These are phyloP conservation scores for Platycnemis pennipes DNA, from an alignment of 2,888 invertebrate genomes.

Conservation along the genomic window DNA sequence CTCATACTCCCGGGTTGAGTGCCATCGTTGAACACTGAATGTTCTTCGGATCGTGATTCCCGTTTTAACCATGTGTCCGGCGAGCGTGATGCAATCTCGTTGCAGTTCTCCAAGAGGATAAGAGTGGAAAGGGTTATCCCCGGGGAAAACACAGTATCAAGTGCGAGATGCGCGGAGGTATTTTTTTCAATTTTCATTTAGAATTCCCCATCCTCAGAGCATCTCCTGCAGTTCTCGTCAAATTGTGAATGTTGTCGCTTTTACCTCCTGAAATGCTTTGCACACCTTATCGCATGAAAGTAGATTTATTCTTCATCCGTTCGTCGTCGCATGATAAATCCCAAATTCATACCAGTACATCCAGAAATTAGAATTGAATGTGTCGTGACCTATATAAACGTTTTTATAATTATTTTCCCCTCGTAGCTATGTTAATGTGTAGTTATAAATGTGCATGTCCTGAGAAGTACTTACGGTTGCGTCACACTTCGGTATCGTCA, in stretches of 20 bases:
- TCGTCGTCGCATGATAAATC: neutral
- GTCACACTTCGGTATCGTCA: neutral
- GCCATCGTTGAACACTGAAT: neutral
- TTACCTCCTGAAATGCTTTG: neutral
- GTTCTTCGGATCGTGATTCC: constrained; percentile 11
- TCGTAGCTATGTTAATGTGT: neutral
- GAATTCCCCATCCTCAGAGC: neutral
- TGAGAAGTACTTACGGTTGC: neutral
- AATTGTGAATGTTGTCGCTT: neutral
- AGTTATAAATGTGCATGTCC: neutral
- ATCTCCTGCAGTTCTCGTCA: neutral
- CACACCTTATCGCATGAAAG: neutral
- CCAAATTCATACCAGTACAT: neutral
- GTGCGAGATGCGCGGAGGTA: neutral
- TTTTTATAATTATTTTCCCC: neutral
- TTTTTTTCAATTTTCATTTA: neutral
- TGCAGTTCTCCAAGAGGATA: constrained; percentile 37
- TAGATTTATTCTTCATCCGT: neutral
- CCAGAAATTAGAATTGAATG: neutral
- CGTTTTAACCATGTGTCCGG: constrained; percentile 50
- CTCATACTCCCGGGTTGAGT: neutral
- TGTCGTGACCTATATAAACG: neutral
- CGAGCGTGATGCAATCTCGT: constrained; percentile 42
- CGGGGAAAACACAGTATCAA: neutral
- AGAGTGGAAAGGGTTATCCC: constrained; percentile 3